These are phyloP conservation scores for Patella caerulea DNA, from an alignment of 2,888 invertebrate species.

Conservation along the genomic window DNA sequence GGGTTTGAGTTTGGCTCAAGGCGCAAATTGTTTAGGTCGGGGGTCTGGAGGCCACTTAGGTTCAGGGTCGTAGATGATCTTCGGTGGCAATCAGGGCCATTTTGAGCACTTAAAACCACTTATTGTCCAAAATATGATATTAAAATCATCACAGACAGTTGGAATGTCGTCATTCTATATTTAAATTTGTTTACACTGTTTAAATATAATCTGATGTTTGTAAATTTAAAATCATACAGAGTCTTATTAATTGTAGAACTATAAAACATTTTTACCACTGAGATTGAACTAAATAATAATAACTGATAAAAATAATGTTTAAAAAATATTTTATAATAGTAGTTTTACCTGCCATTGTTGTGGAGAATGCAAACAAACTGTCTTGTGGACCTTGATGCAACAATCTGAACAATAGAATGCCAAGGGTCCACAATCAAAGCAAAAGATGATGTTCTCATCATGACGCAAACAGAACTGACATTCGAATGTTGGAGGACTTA, in stretches of 20 bases:
- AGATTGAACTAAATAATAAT: slow-evolving; percentile 3
- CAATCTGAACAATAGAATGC: slow-evolving; percentile 7
- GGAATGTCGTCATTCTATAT: too few species aligned
- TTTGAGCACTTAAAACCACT: too few species aligned
- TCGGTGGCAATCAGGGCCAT: too few species aligned
- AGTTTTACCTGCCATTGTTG: slow-evolving; percentile 2
- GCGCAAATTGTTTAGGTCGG: too few species aligned
- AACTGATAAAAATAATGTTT: slow-evolving; percentile 7
- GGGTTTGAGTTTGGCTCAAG: too few species aligned
- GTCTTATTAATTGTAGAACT: slow-evolving; percentile 6
- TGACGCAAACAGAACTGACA: background rate
- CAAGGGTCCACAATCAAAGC: slow-evolving; percentile 10
- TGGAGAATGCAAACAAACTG: background rate
- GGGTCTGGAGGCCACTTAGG: too few species aligned
- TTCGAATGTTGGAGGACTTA: background rate
- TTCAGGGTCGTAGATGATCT: too few species aligned
- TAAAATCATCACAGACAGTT: too few species aligned
- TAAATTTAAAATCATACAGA: slow-evolving; percentile 1
- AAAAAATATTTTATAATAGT: background rate
- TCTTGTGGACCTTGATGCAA: background rate
- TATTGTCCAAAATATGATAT: too few species aligned
- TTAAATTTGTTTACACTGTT: too few species aligned
- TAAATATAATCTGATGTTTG: background rate
- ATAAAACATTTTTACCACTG: background rate
- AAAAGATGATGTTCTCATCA: background rate